Evolutionary conservation across 2,888 invertebrate genomes (phyloP).

Genomic region (Arge pagana): DNA sequence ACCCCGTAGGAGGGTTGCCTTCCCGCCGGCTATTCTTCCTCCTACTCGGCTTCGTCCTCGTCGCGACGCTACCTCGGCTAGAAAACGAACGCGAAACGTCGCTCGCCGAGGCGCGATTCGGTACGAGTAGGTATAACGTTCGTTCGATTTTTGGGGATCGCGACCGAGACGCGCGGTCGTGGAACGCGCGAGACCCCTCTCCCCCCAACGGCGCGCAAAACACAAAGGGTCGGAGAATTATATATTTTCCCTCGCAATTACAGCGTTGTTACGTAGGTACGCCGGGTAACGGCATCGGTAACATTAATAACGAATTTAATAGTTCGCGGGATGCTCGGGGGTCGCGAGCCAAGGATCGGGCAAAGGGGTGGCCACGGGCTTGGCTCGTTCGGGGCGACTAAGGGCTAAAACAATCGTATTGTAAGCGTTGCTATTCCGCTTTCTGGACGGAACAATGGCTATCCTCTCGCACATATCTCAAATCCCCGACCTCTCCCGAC

Average conservation of each 20-base stretch:
- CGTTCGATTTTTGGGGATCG: too few species aligned
- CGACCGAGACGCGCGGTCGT: too few species aligned
- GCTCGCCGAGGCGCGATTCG: too few species aligned
- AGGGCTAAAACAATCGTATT: conserved; percentile 52
- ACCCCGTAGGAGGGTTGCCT: too few species aligned
- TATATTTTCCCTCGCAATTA: conserved; percentile 42
- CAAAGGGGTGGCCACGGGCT: too few species aligned
- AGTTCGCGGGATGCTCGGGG: conserved; percentile 43
- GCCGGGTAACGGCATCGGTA: conserved; percentile 30
- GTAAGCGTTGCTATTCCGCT: conserved; percentile 50
- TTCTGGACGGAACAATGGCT: conserved; percentile 46
- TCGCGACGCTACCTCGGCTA: too few species aligned
- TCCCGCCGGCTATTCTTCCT: too few species aligned
- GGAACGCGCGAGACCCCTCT: not conserved
- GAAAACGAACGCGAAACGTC: too few species aligned
- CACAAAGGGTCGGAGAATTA: conserved; percentile 35
- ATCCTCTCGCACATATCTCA: conserved; percentile 47
- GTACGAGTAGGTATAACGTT: too few species aligned
- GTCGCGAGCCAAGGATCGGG: too few species aligned
- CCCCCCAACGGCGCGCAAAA: conserved; percentile 10
- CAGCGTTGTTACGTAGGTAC: conserved; percentile 36
- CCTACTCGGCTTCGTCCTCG: too few species aligned
- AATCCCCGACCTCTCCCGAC: conserved; percentile 30
- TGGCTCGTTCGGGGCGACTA: conserved; percentile 40
- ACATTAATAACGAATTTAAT: conserved; percentile 50